Evolutionary conservation across 2,888 invertebrate genomes (phyloP).

Genomic region (Sinotaia quadrata): DNA sequence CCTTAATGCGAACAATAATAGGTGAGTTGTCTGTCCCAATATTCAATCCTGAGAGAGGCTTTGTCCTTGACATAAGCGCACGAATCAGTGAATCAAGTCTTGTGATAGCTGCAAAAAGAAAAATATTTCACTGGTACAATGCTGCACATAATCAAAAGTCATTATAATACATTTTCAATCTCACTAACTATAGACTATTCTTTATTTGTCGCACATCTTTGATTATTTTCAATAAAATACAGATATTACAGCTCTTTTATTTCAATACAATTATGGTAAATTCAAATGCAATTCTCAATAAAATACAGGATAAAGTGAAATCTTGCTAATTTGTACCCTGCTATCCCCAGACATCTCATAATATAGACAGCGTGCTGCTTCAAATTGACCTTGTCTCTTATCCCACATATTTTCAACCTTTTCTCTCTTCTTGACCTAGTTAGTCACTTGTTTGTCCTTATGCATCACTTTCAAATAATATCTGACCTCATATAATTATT

Average conservation of each 20-base stretch:
- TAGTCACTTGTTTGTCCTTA: too few species aligned
- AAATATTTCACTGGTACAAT: background rate
- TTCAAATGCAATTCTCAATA: background rate
- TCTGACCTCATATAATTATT: too few species aligned
- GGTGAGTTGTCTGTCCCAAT: constrained; percentile 73
- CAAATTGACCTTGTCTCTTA: too few species aligned
- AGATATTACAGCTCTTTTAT: background rate
- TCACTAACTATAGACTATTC: background rate
- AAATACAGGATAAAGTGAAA: too few species aligned
- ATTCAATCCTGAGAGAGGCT: constrained; percentile 43
- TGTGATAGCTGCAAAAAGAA: constrained; percentile 51
- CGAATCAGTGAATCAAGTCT: constrained; percentile 50
- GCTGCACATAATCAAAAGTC: background rate
- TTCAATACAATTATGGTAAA: background rate
- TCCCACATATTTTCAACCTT: too few species aligned
- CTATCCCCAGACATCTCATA: too few species aligned
- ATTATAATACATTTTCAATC: background rate
- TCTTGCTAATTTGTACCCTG: too few species aligned
- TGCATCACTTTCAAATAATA: too few species aligned
- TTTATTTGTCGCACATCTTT: background rate
- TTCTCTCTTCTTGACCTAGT: too few species aligned
- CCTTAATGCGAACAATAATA: constrained; percentile 95
- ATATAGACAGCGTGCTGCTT: too few species aligned
- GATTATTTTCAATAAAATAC: background rate
- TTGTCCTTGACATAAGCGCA: constrained; percentile 45